Conservation (phyloP, 2,888 invertebrate species). For the Habrosyne pyritoides region DNA sequence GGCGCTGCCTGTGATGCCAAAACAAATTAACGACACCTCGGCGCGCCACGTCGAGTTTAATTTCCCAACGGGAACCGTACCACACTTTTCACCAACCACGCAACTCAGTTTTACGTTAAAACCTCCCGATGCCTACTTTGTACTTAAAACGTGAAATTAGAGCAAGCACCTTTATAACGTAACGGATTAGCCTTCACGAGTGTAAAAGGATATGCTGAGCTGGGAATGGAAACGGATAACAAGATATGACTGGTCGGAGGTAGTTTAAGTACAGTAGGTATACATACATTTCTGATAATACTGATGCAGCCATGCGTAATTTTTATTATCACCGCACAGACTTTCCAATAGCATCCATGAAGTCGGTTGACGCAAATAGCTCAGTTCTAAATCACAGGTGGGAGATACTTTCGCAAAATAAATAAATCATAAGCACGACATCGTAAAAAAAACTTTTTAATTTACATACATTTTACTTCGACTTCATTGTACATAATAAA, state of each 20-base stretch:
- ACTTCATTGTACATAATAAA: conserved; percentile 21
- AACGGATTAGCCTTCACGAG: neutral
- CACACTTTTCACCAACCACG: conserved; percentile 52
- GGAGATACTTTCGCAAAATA: neutral
- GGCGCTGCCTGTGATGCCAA: conserved; percentile 51
- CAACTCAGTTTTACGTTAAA: conserved; percentile 50
- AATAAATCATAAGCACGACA: neutral
- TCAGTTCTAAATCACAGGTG: neutral
- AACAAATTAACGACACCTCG: conserved; percentile 71
- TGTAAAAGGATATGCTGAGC: no score
- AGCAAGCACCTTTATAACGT: conserved; percentile 7
- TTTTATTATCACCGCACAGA: neutral
- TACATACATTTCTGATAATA: neutral
- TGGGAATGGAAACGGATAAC: no score
- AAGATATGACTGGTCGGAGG: neutral
- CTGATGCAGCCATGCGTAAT: neutral
- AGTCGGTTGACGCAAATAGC: neutral
- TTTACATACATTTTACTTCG: conserved; percentile 16
- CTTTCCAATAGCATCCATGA: neutral
- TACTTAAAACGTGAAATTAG: conserved; percentile 35
- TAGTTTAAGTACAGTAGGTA: neutral
- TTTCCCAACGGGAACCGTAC: conserved; percentile 74
- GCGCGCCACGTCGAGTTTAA: conserved; percentile 64
- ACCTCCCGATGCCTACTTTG: conserved; percentile 33
- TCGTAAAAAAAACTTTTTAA: conserved; percentile 15